A percentile compares a stretch with the other conserved stretches of the same genome.
phyloP scores from a whole-genome alignment of 1,140 invertebrate species.

The Belonocnema kinseyi region DNA sequence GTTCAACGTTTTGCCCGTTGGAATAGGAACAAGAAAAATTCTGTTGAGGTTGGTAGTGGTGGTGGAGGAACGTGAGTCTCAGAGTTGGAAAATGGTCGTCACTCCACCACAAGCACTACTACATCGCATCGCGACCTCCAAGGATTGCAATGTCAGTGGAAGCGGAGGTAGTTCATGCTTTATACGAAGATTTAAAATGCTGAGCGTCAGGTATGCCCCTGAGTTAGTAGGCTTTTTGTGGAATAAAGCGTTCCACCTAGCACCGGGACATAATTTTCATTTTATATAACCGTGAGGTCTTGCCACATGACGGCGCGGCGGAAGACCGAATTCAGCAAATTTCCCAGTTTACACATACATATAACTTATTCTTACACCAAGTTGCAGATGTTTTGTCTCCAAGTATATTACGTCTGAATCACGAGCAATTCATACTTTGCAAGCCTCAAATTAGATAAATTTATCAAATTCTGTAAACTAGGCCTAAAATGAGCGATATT shows the following conservation, averaged over 20 bases:
- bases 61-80: constrained; percentile 23
- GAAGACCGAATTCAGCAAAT: neutral
- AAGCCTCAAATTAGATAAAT: no score
- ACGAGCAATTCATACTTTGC: neutral
- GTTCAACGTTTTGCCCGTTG: constrained; percentile 12
- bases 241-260: constrained; percentile 51
- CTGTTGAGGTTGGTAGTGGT: constrained; percentile 25
- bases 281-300: constrained; percentile 25
- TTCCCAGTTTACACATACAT: neutral
- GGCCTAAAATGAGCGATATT: no score
- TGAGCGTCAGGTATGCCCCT: constrained; percentile 53
- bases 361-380: no score
- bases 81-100: constrained; percentile 19
- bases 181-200: constrained; percentile 60
- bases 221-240: constrained; percentile 57
- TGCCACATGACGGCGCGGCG: constrained; percentile 1
- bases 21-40: constrained; percentile 32
- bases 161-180: constrained; percentile 49
- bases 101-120: constrained; percentile 4
- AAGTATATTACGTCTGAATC: neutral
- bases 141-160: constrained; percentile 7
- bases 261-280: constrained; percentile 54
- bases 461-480: no score
- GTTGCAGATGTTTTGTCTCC: neutral
- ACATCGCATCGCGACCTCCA: neutral